Evolutionary conservation across 2,797 vertebrate species (phyloP).

Genomic region (Chrysocyon brachyurus): DNA sequence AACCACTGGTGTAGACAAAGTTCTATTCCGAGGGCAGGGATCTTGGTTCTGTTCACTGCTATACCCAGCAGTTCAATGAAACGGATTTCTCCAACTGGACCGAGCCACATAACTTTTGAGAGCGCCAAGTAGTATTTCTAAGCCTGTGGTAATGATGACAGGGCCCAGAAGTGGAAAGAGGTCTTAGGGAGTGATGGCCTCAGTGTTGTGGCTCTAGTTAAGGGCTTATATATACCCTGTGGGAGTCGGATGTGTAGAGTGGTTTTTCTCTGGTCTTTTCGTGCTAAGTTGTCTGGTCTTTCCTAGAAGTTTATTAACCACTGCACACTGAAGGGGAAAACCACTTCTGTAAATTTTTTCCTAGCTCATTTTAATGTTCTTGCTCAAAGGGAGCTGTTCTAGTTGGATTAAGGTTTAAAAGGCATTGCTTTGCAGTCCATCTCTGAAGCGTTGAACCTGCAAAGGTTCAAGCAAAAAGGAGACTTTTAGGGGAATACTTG

Average conservation of each 20-base stretch:
- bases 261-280: neutral
- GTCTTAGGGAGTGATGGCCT: neutral
- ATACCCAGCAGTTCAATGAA: neutral
- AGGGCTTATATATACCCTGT: neutral
- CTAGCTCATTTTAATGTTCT: neutral
- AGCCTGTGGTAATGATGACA: neutral
- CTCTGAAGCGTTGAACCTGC: neutral
- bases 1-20: neutral
- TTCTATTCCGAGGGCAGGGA: neutral
- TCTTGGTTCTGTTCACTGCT: neutral
- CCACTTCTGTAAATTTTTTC: neutral
- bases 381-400: neutral
- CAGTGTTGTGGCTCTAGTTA: rapidly evolving
- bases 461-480: neutral
- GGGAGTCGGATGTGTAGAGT: neutral
- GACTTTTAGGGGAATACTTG: neutral
- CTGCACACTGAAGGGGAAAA: neutral
- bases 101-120: neutral
- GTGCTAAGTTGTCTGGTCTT: neutral
- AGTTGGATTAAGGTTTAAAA: neutral
- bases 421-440: neutral
- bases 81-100: neutral
- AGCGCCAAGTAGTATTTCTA: neutral
- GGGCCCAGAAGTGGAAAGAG: neutral
- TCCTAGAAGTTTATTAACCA: neutral